phyloP scores from a whole-genome alignment of 2,797 vertebrate genomes.

The Arctocebus calabarensis region DNA sequence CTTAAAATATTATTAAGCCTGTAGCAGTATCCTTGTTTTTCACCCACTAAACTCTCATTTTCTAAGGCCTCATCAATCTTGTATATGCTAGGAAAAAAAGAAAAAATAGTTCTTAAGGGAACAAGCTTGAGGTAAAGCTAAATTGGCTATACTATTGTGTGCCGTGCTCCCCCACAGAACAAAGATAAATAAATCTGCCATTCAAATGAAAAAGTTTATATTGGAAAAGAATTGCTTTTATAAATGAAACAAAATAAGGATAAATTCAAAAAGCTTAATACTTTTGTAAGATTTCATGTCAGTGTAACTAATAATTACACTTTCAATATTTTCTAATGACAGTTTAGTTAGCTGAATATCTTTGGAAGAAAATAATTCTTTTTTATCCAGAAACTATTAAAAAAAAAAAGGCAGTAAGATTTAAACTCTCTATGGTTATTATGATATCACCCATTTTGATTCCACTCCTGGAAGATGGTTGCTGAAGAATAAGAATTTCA shows the following conservation, averaged over 20 bases:
- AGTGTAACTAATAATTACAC: background rate
- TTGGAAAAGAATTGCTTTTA: background rate
- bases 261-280: conserved; percentile 30
- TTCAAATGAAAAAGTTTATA: background rate
- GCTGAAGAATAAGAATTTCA: background rate
- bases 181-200: background rate
- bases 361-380: background rate
- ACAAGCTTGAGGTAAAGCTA: background rate
- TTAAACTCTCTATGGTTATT: background rate
- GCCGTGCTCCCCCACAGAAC: background rate
- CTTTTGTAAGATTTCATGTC: background rate
- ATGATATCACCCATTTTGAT: background rate
- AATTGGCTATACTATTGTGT: background rate
- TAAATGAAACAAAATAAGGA: background rate
- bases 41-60: background rate
- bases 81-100: background rate
- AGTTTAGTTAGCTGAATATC: background rate
- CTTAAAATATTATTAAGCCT: background rate
- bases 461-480: background rate
- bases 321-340: background rate
- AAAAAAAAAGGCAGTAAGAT: conserved; percentile 39
- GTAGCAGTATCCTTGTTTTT: background rate
- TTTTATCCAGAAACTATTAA: background rate
- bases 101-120: background rate
- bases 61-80: conserved; percentile 6